Conservation (phyloP, 92 coral and sea anemone species). For the Plumapathes pennacea region DNA sequence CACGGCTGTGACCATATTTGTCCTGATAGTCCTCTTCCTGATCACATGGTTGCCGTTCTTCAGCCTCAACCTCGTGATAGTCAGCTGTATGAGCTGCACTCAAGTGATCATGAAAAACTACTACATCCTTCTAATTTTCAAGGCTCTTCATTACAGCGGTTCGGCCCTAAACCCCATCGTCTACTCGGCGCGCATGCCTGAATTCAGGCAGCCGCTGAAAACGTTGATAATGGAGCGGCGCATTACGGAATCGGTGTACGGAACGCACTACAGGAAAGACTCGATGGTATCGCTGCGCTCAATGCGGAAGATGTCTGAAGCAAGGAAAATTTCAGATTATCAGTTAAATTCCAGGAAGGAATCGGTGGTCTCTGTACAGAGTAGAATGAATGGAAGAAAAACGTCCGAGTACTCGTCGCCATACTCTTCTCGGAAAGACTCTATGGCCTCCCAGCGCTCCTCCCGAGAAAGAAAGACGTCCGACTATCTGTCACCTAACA, state of each 20-base stretch:
- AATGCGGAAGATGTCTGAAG: no score
- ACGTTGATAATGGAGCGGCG: slow-evolving; percentile 47
- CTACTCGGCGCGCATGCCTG: slow-evolving; percentile 83
- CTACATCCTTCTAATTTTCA: slow-evolving; percentile 51
- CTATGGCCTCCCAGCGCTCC: no score
- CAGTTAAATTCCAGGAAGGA: no score
- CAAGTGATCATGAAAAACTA: slow-evolving; percentile 21
- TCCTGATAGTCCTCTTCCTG: slow-evolving; percentile 62
- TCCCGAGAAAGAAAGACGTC: no score
- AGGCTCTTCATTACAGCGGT: slow-evolving; percentile 71
- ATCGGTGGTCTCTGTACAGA: no score
- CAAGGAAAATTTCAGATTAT: no score
- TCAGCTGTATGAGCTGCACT: slow-evolving; percentile 46
- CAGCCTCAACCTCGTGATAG: slow-evolving; percentile 67
- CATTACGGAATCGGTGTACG: slow-evolving; percentile 55
- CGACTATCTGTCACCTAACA: no score
- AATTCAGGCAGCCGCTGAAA: slow-evolving; percentile 66
- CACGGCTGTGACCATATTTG: slow-evolving; percentile 59
- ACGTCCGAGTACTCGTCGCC: no score
- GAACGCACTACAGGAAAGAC: no score
- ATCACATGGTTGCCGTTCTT: slow-evolving; percentile 83
- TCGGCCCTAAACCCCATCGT: slow-evolving; percentile 73
- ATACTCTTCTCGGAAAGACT: no score
- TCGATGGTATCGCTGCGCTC: no score
- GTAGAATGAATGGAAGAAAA: no score